Conservation (phyloP, 1,140 invertebrate species). For the Cyrtorhinus lividipennis region DNA sequence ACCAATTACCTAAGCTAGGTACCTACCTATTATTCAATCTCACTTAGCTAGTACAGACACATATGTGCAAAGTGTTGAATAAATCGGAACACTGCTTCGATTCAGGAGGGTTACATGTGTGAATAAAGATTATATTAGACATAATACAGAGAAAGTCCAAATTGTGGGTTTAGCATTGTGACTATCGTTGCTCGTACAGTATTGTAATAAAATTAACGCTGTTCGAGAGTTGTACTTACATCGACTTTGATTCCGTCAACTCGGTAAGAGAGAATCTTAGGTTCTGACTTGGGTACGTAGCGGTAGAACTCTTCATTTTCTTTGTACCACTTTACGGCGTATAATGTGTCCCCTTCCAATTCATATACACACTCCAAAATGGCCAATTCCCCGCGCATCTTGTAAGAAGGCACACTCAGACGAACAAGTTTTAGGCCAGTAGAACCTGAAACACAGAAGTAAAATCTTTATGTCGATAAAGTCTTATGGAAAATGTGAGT, state of each 20-base stretch:
- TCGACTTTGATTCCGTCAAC: slow-evolving; percentile 63
- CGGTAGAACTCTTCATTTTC: slow-evolving; percentile 75
- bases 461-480: not conserved
- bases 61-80: no score
- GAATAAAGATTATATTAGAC: no score
- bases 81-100: no score
- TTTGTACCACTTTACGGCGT: slow-evolving; percentile 79
- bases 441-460: slow-evolving; percentile 28
- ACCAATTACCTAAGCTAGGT: no score
- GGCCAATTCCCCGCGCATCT: slow-evolving; percentile 48
- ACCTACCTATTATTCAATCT: no score
- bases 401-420: slow-evolving; percentile 50
- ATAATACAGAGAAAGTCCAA: no score
- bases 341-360: slow-evolving; percentile 58
- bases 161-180: no score
- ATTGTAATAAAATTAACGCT: no score
- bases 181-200: no score
- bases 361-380: slow-evolving; percentile 62
- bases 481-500: not conserved
- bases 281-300: slow-evolving; percentile 58
- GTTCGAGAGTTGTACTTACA: slow-evolving; percentile 53
- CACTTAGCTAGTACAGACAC: no score
- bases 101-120: no score
- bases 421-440: slow-evolving; percentile 40
- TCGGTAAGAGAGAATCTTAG: slow-evolving; percentile 54